phyloP scores from a whole-genome alignment of 2,888 invertebrate species.

The Cephus nigrinus region DNA sequence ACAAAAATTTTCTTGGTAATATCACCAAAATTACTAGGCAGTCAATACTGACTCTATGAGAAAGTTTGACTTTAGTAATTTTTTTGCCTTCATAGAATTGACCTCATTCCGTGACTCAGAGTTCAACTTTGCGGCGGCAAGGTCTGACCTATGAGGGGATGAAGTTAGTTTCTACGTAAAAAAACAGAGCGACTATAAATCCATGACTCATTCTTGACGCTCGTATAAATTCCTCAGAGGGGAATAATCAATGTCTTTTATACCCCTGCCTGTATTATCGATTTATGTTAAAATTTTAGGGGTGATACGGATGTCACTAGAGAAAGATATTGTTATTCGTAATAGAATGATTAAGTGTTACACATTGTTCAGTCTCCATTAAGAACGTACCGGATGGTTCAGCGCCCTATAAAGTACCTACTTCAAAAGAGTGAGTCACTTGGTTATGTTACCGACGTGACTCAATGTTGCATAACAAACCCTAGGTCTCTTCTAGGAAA shows the following conservation, averaged over 20 bases:
- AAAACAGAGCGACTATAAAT: not conserved
- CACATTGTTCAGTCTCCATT: not conserved
- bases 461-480: slow-evolving; percentile 55
- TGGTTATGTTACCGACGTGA: slow-evolving; percentile 38
- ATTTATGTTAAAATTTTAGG: not conserved
- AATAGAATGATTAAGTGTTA: not conserved
- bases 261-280: not conserved
- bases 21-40: not conserved
- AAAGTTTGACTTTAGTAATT: not conserved
- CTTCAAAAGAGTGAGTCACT: slow-evolving; percentile 44
- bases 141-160: not conserved
- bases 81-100: not conserved
- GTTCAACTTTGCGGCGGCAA: not conserved
- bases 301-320: not conserved
- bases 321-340: not conserved
- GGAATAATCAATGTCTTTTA: not conserved
- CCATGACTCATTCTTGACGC: not conserved
- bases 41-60: not conserved
- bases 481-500: slow-evolving; percentile 35
- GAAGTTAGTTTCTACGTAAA: not conserved
- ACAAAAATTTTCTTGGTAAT: not conserved
- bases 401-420: slow-evolving; percentile 34
- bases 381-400: slow-evolving; percentile 20
- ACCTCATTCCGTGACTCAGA: not conserved
- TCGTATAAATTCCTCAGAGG: not conserved